Conservation (phyloP, 2,113 vertebrate genomes). For the Engystomops pustulosus region DNA sequence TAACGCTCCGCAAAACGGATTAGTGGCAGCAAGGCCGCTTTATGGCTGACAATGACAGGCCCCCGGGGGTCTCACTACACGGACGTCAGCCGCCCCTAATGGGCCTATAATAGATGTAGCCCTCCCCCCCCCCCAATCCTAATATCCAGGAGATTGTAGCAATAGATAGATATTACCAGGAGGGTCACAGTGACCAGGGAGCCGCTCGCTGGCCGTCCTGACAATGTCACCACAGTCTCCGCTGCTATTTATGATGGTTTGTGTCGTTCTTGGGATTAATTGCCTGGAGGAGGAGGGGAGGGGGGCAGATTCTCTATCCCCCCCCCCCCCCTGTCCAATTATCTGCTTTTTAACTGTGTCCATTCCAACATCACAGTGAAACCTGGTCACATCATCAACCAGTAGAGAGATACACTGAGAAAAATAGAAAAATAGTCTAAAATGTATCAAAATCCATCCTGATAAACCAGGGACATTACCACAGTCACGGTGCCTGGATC, state of each 20-base stretch:
- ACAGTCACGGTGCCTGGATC: too few species aligned
- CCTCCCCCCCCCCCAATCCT: not conserved
- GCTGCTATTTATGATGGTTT: not conserved
- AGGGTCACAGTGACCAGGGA: constrained; percentile 43
- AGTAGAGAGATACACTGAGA: too few species aligned
- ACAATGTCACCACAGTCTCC: constrained; percentile 10
- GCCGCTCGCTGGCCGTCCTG: not conserved
- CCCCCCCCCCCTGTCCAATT: too few species aligned
- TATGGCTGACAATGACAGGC: not conserved
- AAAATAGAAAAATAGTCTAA: too few species aligned
- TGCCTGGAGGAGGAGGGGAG: not conserved
- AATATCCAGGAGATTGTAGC: not conserved
- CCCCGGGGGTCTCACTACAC: not conserved
- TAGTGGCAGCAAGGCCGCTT: not conserved
- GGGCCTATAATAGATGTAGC: constrained; percentile 23
- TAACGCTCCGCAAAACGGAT: constrained; percentile 29
- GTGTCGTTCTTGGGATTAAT: not conserved
- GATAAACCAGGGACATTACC: too few species aligned
- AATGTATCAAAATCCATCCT: too few species aligned
- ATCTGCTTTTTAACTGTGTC: constrained; percentile 9
- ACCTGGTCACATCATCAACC: not conserved
- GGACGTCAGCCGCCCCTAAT: constrained; percentile 26
- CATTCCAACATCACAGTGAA: not conserved
- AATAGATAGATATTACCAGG: not conserved
- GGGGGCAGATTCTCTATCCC: too few species aligned